Percentiles rank a stretch among this genome's conserved stretches.
Evolutionary conservation across 2,888 invertebrate species (phyloP).

Genomic region (Clepsis dumicolana): DNA sequence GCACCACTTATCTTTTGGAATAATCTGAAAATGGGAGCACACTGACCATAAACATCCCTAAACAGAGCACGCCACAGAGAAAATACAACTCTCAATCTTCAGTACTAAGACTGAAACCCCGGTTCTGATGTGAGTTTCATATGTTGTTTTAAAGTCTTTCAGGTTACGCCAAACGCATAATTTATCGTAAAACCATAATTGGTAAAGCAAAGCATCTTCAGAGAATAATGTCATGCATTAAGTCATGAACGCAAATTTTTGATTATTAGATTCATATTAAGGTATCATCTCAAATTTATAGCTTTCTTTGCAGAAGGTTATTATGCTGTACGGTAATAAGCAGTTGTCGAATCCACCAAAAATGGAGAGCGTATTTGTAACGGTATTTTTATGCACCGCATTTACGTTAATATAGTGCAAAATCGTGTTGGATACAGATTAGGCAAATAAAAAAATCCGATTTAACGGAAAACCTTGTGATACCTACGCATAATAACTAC

Average conservation of each 20-base stretch:
- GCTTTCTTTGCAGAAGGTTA: constrained; percentile 34
- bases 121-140: constrained; percentile 23
- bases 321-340: constrained; percentile 24
- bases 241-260: constrained; percentile 52
- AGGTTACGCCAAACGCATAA: constrained; percentile 68
- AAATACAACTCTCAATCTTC: constrained; percentile 47
- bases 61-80: neutral
- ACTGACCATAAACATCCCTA: constrained; percentile 51
- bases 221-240: constrained; percentile 69
- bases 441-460: no score
- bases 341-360: neutral
- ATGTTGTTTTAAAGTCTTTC: constrained; percentile 46
- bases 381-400: neutral
- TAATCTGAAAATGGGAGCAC: constrained; percentile 79
- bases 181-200: constrained; percentile 81
- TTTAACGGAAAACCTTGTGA: no score
- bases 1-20: constrained; percentile 80
- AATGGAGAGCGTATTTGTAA: neutral
- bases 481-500: no score
- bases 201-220: constrained; percentile 64
- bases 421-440: neutral
- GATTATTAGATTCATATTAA: constrained; percentile 48
- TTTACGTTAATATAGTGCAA: neutral
- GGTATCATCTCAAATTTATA: constrained; percentile 48
- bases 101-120: constrained; percentile 44